These are phyloP conservation scores for Toxotes lorentzi DNA, from an alignment of 2,797 vertebrate species.

Conservation along the genomic window DNA sequence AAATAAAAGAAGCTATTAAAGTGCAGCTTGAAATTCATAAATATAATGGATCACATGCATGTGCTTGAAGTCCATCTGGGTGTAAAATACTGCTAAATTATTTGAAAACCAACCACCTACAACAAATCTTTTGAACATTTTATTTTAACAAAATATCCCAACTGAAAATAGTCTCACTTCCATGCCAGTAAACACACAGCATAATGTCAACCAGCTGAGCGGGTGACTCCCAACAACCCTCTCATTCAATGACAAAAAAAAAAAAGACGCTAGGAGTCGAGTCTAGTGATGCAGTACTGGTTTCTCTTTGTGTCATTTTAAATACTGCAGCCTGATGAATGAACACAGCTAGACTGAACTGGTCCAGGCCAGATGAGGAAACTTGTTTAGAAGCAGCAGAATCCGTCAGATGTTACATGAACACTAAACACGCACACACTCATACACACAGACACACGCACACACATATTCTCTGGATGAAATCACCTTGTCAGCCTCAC, in stretches of 20 bases:
- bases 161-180: conserved; percentile 37
- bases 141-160: conserved; percentile 75
- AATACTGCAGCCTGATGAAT: conserved; percentile 50
- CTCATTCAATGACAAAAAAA: conserved; percentile 4
- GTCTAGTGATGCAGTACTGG: conserved; percentile 24
- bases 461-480: conserved; percentile 10
- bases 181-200: conserved; percentile 37
- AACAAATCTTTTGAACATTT: conserved; percentile 52
- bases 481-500: conserved; percentile 33
- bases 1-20: not conserved
- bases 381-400: conserved; percentile 54
- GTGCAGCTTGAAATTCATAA: not conserved
- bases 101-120: not conserved
- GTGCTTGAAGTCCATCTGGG: not conserved
- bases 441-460: conserved; percentile 4
- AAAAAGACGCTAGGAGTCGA: not conserved
- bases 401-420: conserved; percentile 33
- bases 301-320: conserved; percentile 36
- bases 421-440: conserved; percentile 34
- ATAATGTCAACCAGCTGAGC: conserved; percentile 5
- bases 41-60: not conserved
- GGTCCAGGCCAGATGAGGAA: conserved; percentile 25
- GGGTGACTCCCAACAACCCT: conserved; percentile 3
- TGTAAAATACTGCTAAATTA: not conserved
- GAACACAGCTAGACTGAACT: conserved; percentile 31